phyloP scores from a whole-genome alignment of 1,140 invertebrate genomes.

The Drosophila lowei region DNA sequence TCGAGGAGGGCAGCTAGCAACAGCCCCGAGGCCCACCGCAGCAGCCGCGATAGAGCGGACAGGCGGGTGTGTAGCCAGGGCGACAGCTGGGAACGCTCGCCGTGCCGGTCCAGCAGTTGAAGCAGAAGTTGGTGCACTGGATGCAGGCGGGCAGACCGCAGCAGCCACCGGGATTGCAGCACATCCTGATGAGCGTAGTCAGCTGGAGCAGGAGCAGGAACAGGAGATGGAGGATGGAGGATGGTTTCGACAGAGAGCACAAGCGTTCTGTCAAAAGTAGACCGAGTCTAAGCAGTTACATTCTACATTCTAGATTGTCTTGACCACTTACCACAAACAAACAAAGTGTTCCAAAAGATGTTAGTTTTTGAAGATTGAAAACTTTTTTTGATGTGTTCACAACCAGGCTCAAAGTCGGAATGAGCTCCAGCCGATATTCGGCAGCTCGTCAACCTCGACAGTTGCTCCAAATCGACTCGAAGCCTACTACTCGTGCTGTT shows the following conservation, averaged over 20 bases:
- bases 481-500: too few species aligned
- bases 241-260: slow-evolving; percentile 7
- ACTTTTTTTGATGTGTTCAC: slow-evolving; percentile 44
- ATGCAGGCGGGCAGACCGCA: slow-evolving; percentile 49
- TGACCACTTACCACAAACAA: slow-evolving; percentile 34
- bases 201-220: too few species aligned
- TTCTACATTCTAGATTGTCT: not conserved
- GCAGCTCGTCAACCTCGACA: not conserved
- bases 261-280: not conserved
- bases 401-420: slow-evolving; percentile 27
- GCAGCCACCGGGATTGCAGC: slow-evolving; percentile 64
- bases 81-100: slow-evolving; percentile 30
- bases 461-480: too few species aligned
- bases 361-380: slow-evolving; percentile 11
- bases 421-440: not conserved
- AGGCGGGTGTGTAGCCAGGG: slow-evolving; percentile 22
- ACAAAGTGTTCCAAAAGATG: slow-evolving; percentile 24
- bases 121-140: slow-evolving; percentile 68
- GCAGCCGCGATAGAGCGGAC: slow-evolving; percentile 43
- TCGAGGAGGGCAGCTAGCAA: slow-evolving; percentile 16
- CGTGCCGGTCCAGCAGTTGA: slow-evolving; percentile 64
- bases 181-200: slow-evolving; percentile 28
- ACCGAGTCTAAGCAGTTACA: not conserved
- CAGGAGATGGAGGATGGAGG: slow-evolving; percentile 3
- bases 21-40: slow-evolving; percentile 39